Evolutionary conservation across 2,797 vertebrate species (phyloP).

Genomic region (Gobio occitaniae): DNA sequence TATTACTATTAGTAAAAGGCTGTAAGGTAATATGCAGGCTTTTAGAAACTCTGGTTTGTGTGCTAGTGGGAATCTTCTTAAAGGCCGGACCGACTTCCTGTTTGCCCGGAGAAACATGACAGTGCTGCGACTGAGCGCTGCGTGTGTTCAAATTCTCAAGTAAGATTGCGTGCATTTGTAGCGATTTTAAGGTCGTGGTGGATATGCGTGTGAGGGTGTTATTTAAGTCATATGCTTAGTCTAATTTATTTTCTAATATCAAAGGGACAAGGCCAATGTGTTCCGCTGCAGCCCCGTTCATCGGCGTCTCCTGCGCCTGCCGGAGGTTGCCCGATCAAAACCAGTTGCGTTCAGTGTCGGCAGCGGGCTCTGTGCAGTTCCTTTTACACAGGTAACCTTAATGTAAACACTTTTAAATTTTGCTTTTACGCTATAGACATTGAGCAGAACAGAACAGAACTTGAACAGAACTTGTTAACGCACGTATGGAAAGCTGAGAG

Average conservation of each 20-base stretch:
- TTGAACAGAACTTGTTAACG: background rate
- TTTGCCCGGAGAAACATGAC: conserved; percentile 74
- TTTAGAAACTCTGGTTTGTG: conserved; percentile 58
- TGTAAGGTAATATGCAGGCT: conserved; percentile 59
- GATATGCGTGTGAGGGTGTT: background rate
- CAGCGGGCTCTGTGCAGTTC: conserved; percentile 74
- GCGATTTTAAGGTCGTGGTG: background rate
- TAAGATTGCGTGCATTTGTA: conserved; percentile 41
- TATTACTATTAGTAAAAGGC: background rate
- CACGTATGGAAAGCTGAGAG: background rate
- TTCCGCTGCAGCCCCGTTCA: conserved; percentile 57
- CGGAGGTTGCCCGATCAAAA: conserved; percentile 46
- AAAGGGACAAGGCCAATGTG: conserved; percentile 67
- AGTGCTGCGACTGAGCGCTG: conserved; percentile 55
- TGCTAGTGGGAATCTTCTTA: conserved; percentile 60
- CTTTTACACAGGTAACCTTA: conserved; percentile 74
- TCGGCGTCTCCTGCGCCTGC: conserved; percentile 57
- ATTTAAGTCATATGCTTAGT: background rate
- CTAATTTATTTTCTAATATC: conserved; percentile 5
- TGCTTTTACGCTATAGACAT: background rate
- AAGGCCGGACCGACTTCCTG: conserved; percentile 61
- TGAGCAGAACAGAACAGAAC: no score
- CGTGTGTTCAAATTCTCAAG: conserved; percentile 69
- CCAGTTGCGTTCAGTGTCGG: conserved; percentile 65
- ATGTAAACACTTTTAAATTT: background rate